Conservation (phyloP, 2,113 vertebrate species). For the Callaeas wilsoni region DNA sequence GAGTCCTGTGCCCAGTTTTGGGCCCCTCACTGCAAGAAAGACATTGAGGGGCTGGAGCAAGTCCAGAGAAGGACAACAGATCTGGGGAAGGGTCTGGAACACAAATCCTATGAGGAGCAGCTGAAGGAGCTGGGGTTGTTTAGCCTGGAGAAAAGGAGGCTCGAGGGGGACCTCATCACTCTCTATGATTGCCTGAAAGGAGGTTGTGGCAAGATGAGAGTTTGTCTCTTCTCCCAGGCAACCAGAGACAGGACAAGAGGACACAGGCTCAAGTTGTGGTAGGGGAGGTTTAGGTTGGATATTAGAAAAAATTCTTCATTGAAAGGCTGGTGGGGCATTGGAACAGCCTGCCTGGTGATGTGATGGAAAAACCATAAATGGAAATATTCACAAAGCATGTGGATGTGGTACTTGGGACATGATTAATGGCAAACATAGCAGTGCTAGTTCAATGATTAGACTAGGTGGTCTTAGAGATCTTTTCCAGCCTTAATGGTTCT, state of each 20-base stretch:
- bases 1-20: no score
- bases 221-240: background rate
- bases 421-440: background rate
- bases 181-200: background rate
- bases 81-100: background rate
- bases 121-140: background rate
- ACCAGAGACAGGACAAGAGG: background rate
- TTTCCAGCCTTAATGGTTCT: background rate
- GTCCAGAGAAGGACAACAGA: background rate
- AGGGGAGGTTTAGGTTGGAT: background rate
- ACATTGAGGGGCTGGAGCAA: fast-evolving
- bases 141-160: background rate
- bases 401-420: no score
- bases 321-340: background rate
- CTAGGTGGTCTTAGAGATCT: fast-evolving
- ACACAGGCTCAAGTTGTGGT: background rate
- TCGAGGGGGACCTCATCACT: no score
- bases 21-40: no score
- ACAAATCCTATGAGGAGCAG: background rate
- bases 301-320: background rate
- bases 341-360: background rate
- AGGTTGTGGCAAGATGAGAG: background rate
- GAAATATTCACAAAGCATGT: background rate
- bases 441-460: background rate
- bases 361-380: background rate